Percentiles rank a stretch among this genome's conserved stretches.
These are phyloP conservation scores for Vanessa tameamea DNA, from an alignment of 1,140 invertebrate genomes.

Conservation along the genomic window DNA sequence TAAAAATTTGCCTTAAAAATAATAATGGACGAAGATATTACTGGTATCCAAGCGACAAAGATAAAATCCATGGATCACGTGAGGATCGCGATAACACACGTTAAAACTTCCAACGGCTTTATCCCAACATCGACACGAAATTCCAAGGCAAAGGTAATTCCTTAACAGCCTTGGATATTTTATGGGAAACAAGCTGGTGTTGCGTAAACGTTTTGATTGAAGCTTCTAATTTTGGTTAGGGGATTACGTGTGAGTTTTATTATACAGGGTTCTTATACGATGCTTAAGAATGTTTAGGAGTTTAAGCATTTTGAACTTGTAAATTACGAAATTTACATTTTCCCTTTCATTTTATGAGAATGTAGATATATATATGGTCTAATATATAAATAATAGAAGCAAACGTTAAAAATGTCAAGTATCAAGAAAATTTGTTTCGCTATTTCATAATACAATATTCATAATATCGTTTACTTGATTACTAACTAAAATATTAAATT, in stretches of 20 bases:
- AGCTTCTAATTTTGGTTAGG: slow-evolving; percentile 20
- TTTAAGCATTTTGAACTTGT: slow-evolving; percentile 3
- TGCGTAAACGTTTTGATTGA: slow-evolving; percentile 36
- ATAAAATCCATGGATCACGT: slow-evolving; percentile 39
- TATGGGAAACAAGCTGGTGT: slow-evolving; percentile 31
- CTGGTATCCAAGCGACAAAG: slow-evolving; percentile 33
- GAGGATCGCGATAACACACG: slow-evolving; percentile 40
- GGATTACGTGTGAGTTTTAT: slow-evolving; percentile 16
- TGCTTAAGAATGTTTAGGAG: background rate
- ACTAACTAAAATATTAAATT: too few species aligned
- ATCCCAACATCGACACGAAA: slow-evolving; percentile 37
- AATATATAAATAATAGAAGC: too few species aligned
- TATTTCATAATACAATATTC: too few species aligned
- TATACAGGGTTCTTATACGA: slow-evolving; percentile 6
- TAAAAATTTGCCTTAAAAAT: background rate
- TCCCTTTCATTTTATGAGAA: background rate
- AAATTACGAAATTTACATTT: background rate
- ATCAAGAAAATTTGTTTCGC: too few species aligned
- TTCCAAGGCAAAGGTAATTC: slow-evolving; percentile 32
- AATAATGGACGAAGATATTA: slow-evolving; percentile 18
- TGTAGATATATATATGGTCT: too few species aligned
- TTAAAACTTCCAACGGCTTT: slow-evolving; percentile 40
- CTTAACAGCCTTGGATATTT: slow-evolving; percentile 31
- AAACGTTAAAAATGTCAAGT: too few species aligned
- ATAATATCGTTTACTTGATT: too few species aligned